Percentiles rank a stretch among this genome's conserved stretches.
Evolutionary conservation across 1,140 invertebrate species (phyloP).

Genomic region (Atta colombica): DNA sequence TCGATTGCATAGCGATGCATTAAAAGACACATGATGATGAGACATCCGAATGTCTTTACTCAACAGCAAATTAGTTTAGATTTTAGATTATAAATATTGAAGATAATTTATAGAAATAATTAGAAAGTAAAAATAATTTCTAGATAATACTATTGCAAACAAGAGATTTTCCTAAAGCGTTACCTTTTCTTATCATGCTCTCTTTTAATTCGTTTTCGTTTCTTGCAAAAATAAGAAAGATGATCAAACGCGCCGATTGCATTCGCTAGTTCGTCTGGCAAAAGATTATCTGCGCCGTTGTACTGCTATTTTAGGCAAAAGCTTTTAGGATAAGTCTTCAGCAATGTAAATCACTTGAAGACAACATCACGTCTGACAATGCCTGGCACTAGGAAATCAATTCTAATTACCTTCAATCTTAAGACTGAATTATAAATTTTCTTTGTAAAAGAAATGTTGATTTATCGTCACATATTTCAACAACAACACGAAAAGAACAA

Average conservation of each 20-base stretch:
- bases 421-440: conserved; percentile 8
- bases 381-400: not conserved
- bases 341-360: conserved; percentile 32
- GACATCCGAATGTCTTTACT: not conserved
- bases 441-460: not conserved
- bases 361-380: not conserved
- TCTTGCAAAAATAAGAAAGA: conserved; percentile 33
- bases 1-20: not conserved
- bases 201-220: conserved; percentile 40
- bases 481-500: too few species aligned
- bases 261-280: conserved; percentile 10
- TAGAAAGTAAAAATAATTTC: not conserved
- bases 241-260: conserved; percentile 36
- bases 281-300: conserved; percentile 64
- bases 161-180: not conserved
- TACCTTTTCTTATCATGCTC: conserved; percentile 12
- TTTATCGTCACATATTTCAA: not conserved
- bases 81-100: not conserved
- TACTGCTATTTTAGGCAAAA: conserved; percentile 67
- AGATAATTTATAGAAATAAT: not conserved
- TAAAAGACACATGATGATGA: not conserved
- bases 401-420: not conserved
- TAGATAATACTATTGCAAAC: not conserved
- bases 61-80: conserved; percentile 6
- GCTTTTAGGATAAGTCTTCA: conserved; percentile 66